phyloP scores from a whole-genome alignment of 2,797 vertebrate species.

The Jordanella pulchra region DNA sequence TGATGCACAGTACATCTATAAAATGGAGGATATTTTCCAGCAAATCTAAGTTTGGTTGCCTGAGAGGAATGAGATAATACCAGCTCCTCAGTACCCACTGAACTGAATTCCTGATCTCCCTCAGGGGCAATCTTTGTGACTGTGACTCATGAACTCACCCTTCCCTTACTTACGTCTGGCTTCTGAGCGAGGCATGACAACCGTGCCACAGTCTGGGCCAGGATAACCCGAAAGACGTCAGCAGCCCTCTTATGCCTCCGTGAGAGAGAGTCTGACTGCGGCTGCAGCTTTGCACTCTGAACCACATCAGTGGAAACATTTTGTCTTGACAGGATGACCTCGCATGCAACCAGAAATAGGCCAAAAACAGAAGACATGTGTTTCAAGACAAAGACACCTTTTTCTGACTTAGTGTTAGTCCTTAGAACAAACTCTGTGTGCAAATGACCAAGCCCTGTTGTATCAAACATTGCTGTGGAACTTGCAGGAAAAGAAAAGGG shows the following conservation, averaged over 20 bases:
- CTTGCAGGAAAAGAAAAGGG: neutral
- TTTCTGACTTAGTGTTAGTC: conserved; percentile 19
- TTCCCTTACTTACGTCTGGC: conserved; percentile 57
- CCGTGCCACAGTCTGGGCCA: conserved; percentile 65
- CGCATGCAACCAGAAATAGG: conserved; percentile 62
- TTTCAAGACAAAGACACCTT: conserved; percentile 38
- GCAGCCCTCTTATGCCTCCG: conserved; percentile 56
- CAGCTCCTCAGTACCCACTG: conserved; percentile 37
- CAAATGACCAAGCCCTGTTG: neutral
- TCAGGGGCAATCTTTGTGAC: conserved; percentile 53
- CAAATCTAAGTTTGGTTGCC: conserved; percentile 16
- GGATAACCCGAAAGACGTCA: conserved; percentile 79
- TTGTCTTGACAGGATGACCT: conserved; percentile 53
- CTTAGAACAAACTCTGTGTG: neutral
- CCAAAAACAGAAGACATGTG: conserved; percentile 48
- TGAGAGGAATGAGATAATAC: conserved; percentile 27
- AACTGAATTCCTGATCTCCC: conserved; percentile 72
- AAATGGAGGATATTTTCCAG: conserved; percentile 8
- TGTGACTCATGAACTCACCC: conserved; percentile 54
- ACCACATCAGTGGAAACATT: conserved; percentile 74
- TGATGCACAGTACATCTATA: conserved; percentile 17
- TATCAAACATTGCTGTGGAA: neutral
- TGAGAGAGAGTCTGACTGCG: conserved; percentile 60
- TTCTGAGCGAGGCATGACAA: conserved; percentile 70
- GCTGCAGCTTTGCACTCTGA: conserved; percentile 51